A percentile compares a stretch with the other conserved stretches of the same genome.
Conservation (phyloP, 1,140 invertebrate species). For the Drosophila grimshawi region DNA sequence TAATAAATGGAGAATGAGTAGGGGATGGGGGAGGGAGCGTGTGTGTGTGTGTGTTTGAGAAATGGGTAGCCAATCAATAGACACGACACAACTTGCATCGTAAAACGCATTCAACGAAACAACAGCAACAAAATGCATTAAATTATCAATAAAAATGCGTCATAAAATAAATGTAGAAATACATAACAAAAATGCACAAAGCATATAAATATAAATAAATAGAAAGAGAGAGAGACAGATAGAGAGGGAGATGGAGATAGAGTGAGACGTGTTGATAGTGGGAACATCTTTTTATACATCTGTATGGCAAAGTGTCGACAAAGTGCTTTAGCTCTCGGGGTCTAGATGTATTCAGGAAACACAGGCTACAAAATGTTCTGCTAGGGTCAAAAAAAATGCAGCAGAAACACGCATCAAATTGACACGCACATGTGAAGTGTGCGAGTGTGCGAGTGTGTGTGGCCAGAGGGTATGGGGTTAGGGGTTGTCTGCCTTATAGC, state of each 20-base stretch:
- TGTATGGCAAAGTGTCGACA: constrained; percentile 62
- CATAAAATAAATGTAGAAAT: constrained; percentile 73
- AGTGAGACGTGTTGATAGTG: constrained; percentile 18
- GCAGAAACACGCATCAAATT: constrained; percentile 56
- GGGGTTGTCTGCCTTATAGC: neutral
- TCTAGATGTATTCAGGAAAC: neutral
- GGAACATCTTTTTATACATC: constrained; percentile 65
- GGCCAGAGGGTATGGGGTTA: neutral
- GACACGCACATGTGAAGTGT: constrained; percentile 52
- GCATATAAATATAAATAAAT: neutral
- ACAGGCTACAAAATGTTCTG: constrained; percentile 8
- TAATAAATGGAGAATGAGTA: constrained; percentile 6
- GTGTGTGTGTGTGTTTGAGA: no score
- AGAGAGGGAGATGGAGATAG: neutral
- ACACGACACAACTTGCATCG: constrained; percentile 33
- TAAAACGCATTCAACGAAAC: constrained; percentile 64
- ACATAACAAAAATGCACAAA: constrained; percentile 25
- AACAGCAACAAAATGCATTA: constrained; percentile 64
- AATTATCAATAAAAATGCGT: constrained; percentile 73
- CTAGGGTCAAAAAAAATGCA: constrained; percentile 38
- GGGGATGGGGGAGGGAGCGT: neutral
- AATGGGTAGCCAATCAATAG: constrained; percentile 25
- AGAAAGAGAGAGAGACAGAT: neutral
- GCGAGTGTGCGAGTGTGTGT: constrained; percentile 10
- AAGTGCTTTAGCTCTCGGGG: constrained; percentile 51